Percentiles rank a stretch among this genome's conserved stretches.
These are phyloP conservation scores for Polypterus bichir DNA, from an alignment of 2,113 vertebrate species.

Conservation along the genomic window DNA sequence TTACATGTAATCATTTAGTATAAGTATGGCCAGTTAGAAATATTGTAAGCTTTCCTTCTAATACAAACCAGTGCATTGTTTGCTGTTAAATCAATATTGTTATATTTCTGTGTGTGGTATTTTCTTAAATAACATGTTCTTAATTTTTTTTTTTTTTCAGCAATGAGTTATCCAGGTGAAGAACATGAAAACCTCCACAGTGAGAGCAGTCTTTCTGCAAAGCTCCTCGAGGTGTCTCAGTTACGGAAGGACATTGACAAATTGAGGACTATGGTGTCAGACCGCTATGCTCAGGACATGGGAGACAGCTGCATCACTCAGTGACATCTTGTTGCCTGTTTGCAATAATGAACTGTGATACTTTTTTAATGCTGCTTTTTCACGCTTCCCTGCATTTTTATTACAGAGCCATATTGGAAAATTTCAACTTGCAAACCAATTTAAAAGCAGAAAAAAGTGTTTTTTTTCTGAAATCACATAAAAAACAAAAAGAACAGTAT, in stretches of 20 bases:
- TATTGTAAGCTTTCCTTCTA: no score
- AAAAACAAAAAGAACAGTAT: background rate
- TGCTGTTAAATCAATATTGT: no score
- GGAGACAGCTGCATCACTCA: slow-evolving; percentile 76
- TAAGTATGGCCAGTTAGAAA: no score
- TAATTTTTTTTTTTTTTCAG: slow-evolving; percentile 37
- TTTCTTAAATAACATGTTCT: background rate
- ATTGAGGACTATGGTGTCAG: slow-evolving; percentile 71
- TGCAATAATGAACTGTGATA: slow-evolving; percentile 22
- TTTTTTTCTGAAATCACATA: background rate
- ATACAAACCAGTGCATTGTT: no score
- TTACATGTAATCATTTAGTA: no score
- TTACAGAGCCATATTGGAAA: slow-evolving; percentile 37
- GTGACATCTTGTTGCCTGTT: slow-evolving; percentile 36
- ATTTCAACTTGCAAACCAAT: slow-evolving; percentile 10
- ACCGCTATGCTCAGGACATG: slow-evolving; percentile 78
- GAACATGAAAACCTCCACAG: slow-evolving; percentile 56
- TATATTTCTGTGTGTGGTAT: no score
- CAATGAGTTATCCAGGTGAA: slow-evolving; percentile 62
- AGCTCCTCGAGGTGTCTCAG: slow-evolving; percentile 66
- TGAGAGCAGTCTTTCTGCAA: slow-evolving; percentile 59
- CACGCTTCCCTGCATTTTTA: slow-evolving; percentile 28
- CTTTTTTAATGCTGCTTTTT: slow-evolving; percentile 36
- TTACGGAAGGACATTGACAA: slow-evolving; percentile 80
- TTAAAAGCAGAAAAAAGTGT: slow-evolving; percentile 4